Conservation (phyloP, 2,888 invertebrate species). For the Phlogophora meticulosa region DNA sequence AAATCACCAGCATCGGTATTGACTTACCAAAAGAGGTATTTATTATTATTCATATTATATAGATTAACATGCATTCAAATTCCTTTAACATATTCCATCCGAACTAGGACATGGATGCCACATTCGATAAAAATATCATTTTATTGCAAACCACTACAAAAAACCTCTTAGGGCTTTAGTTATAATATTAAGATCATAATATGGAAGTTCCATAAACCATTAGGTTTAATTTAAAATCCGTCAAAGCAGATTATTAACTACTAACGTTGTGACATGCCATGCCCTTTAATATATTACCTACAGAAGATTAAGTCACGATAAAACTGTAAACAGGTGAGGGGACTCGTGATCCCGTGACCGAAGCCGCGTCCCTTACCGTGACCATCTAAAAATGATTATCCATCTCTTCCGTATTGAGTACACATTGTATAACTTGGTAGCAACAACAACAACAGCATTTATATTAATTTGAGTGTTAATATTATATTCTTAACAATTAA, state of each 20-base stretch:
- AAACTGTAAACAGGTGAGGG: slow-evolving; percentile 64
- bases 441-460: slow-evolving; percentile 91
- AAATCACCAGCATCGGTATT: slow-evolving; percentile 76
- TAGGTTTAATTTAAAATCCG: slow-evolving; percentile 27
- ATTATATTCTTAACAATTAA: slow-evolving; percentile 80
- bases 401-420: slow-evolving; percentile 81
- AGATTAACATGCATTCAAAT: slow-evolving; percentile 91
- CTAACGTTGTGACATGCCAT: slow-evolving; percentile 76
- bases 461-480: slow-evolving; percentile 85
- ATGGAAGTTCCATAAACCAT: slow-evolving; percentile 29
- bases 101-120: slow-evolving; percentile 83
- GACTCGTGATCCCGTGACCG: slow-evolving; percentile 53
- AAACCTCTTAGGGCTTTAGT: slow-evolving; percentile 42
- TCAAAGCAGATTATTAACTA: slow-evolving; percentile 40
- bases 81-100: slow-evolving; percentile 88
- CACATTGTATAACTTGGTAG: slow-evolving; percentile 89
- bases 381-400: slow-evolving; percentile 72
- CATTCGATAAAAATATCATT: slow-evolving; percentile 60
- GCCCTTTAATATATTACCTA: slow-evolving; percentile 73
- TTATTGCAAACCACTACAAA: slow-evolving; percentile 51
- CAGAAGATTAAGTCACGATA: slow-evolving; percentile 75
- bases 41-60: slow-evolving; percentile 85
- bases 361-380: slow-evolving; percentile 58
- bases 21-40: slow-evolving; percentile 91
- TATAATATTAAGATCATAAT: slow-evolving; percentile 25